These are phyloP conservation scores for Conomelus anceps DNA, from an alignment of 2,888 invertebrate species.

Conservation along the genomic window DNA sequence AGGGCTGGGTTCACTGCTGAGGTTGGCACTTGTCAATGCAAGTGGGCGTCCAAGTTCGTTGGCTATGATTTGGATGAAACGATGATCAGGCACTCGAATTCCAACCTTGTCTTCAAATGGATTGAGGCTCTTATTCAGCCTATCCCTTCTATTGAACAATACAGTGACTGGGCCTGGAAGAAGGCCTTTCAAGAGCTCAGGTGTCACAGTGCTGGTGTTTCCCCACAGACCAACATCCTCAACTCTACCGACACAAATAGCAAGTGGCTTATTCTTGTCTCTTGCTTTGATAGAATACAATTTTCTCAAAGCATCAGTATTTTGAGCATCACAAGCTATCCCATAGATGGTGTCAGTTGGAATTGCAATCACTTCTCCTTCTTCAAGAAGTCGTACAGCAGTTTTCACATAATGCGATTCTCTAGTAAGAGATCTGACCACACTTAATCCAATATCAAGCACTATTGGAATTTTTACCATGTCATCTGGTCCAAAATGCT, in stretches of 20 bases:
- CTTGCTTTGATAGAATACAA: constrained; percentile 84
- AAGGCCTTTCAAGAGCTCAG: constrained; percentile 58
- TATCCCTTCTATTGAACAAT: constrained; percentile 67
- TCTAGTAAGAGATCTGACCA: neutral
- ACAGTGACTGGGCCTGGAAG: constrained; percentile 95
- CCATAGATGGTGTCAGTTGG: constrained; percentile 99
- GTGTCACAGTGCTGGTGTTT: constrained; percentile 59
- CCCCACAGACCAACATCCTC: constrained; percentile 72
- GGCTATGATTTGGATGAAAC: constrained; percentile 68
- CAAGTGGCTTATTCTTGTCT: constrained; percentile 76
- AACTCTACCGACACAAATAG: constrained; percentile 79
- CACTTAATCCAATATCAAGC: neutral
- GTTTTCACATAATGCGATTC: constrained; percentile 35
- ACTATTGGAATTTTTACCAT: neutral
- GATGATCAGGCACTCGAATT: constrained; percentile 68
- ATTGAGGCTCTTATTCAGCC: constrained; percentile 68
- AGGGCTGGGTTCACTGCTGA: constrained; percentile 72
- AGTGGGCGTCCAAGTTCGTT: constrained; percentile 64
- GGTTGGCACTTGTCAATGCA: constrained; percentile 93
- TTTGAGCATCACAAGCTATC: constrained; percentile 78
- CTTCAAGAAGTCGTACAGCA: constrained; percentile 47
- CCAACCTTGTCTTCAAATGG: constrained; percentile 71
- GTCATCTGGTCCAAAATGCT: neutral
- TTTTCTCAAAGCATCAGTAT: constrained; percentile 64
- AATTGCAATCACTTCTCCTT: constrained; percentile 69